Conservation (phyloP, 2,113 vertebrate genomes). For the Mustela nigripes region DNA sequence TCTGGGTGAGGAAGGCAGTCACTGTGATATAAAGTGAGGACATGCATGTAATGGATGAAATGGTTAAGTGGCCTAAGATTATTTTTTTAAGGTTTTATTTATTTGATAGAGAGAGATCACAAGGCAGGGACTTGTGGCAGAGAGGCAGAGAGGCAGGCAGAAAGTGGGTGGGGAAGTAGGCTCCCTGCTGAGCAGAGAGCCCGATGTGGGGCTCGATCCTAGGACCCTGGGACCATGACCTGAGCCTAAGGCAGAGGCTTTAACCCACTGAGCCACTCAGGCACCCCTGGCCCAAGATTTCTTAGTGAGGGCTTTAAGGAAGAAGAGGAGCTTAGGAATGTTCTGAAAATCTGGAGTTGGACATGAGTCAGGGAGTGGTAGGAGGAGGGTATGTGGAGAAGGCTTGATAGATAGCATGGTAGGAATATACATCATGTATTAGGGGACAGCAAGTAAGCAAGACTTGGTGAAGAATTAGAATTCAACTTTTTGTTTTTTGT, state of each 20-base stretch:
- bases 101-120: too few relatives aligned
- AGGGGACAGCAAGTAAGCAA: neutral
- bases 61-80: neutral
- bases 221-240: too few relatives aligned
- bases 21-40: neutral
- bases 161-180: too few relatives aligned
- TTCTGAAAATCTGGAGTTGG: neutral
- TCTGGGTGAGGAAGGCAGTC: neutral
- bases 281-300: neutral
- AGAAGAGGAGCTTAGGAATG: neutral
- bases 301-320: neutral
- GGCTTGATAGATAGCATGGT: fast-evolving
- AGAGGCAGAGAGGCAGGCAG: too few relatives aligned
- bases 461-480: neutral
- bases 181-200: too few relatives aligned
- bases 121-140: too few relatives aligned
- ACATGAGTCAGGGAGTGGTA: neutral
- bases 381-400: neutral
- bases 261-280: too few relatives aligned
- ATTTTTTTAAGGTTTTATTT: neutral
- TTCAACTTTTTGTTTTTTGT: neutral
- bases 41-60: neutral
- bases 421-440: neutral
- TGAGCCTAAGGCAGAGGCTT: too few relatives aligned
- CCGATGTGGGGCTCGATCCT: too few relatives aligned